Evolutionary conservation across 2,113 vertebrate genomes (phyloP).

Genomic region (Syngnathus scovelli): DNA sequence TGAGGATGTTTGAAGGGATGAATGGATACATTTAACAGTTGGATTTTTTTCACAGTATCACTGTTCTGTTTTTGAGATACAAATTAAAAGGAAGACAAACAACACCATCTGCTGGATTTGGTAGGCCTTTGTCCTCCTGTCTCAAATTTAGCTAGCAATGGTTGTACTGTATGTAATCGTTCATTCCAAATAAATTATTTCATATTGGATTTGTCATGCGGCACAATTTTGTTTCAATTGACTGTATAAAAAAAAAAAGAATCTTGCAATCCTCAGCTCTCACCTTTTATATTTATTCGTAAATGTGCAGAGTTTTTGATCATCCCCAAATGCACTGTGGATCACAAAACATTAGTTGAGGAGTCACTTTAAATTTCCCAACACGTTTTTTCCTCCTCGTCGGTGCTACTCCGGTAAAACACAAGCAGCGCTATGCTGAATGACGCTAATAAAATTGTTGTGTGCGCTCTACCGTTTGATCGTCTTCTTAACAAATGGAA

Average conservation of each 20-base stretch:
- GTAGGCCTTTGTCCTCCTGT: background rate
- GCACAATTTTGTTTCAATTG: too few species aligned
- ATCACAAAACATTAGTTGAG: slow-evolving; percentile 29
- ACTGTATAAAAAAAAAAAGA: too few species aligned
- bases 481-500: slow-evolving; percentile 87
- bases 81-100: background rate
- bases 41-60: background rate
- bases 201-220: slow-evolving; percentile 38
- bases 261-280: too few species aligned
- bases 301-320: slow-evolving; percentile 3
- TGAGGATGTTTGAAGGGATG: slow-evolving; percentile 12
- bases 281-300: slow-evolving; percentile 14
- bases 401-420: slow-evolving; percentile 63
- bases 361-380: slow-evolving; percentile 55
- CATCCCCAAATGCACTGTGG: slow-evolving; percentile 34
- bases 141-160: too few species aligned
- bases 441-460: slow-evolving; percentile 88
- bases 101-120: background rate
- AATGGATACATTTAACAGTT: too few species aligned
- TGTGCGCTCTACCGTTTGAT: slow-evolving; percentile 78
- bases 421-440: slow-evolving; percentile 61
- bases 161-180: slow-evolving; percentile 5
- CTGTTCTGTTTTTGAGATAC: background rate
- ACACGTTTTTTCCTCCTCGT: slow-evolving; percentile 51
- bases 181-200: slow-evolving; percentile 19